A percentile compares a stretch with the other conserved stretches of the same genome.
Conservation (phyloP, 1,140 invertebrate genomes). For the Sarcophaga peregrina region DNA sequence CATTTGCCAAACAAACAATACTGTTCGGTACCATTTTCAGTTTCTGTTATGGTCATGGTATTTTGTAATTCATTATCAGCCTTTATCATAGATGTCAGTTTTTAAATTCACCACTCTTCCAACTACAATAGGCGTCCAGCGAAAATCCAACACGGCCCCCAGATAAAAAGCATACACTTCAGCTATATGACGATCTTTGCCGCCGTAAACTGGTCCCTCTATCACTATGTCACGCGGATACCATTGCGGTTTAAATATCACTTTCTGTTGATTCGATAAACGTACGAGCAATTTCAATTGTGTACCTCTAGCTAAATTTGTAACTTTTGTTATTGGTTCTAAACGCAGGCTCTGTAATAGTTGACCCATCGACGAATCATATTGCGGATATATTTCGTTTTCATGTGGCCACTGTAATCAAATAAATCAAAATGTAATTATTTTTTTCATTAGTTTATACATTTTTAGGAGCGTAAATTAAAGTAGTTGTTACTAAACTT, state of each 20-base stretch:
- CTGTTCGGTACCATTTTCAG: conserved; percentile 66
- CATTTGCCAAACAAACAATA: conserved; percentile 91
- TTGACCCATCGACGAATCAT: conserved; percentile 75
- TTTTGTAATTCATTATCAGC: conserved; percentile 73
- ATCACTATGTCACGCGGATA: conserved; percentile 82
- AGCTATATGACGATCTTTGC: conserved; percentile 92
- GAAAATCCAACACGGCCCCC: conserved; percentile 80
- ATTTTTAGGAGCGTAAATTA: background rate
- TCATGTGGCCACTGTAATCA: conserved; percentile 76
- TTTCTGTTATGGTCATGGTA: conserved; percentile 61
- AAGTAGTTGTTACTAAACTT: background rate
- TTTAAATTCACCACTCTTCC: conserved; percentile 82
- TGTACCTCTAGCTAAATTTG: conserved; percentile 83
- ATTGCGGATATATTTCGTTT: conserved; percentile 74
- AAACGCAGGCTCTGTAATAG: conserved; percentile 77
- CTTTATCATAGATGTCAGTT: conserved; percentile 77
- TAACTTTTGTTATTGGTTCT: conserved; percentile 78
- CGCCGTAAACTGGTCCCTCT: conserved; percentile 83
- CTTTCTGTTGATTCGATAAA: conserved; percentile 81
- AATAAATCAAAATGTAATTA: conserved; percentile 39
- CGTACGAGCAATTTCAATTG: conserved; percentile 88
- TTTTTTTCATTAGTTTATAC: too few species aligned
- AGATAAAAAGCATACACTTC: conserved; percentile 96
- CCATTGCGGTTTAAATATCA: conserved; percentile 92
- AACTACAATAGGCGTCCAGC: conserved; percentile 81